Percentiles rank a stretch among this genome's conserved stretches.
Conservation (phyloP, 2,113 vertebrate species). For the Scartelaos histophorus region DNA sequence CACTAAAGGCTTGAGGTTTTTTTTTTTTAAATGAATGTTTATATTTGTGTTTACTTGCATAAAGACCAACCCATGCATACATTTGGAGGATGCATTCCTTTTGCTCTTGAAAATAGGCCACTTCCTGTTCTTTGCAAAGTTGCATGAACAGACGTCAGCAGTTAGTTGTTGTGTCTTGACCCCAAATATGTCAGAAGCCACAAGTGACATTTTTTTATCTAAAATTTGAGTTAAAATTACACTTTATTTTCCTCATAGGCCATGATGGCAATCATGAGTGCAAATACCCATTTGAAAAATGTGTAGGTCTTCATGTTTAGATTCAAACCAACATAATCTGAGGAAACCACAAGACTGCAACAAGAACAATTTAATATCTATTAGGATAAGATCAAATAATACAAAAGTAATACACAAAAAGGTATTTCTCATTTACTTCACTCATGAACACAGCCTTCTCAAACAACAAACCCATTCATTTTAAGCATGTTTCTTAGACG, state of each 20-base stretch:
- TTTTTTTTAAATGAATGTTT: background rate
- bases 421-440: conserved; percentile 49
- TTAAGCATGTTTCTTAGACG: conserved; percentile 45
- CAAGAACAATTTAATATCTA: conserved; percentile 76
- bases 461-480: conserved; percentile 30
- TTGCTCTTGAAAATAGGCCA: background rate
- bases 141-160: background rate
- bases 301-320: background rate
- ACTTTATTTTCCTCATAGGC: background rate
- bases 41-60: background rate
- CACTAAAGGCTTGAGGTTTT: no score
- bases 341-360: conserved; percentile 53
- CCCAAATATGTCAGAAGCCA: conserved; percentile 6
- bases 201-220: background rate
- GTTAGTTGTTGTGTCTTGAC: background rate
- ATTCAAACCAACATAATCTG: background rate
- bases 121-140: background rate
- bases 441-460: conserved; percentile 48
- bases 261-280: background rate
- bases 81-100: background rate
- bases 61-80: background rate
- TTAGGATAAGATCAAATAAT: conserved; percentile 72
- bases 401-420: conserved; percentile 76
- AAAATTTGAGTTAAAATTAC: background rate
- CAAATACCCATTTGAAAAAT: background rate